Percentiles rank a stretch among this genome's conserved stretches.
Evolutionary conservation across 2,888 invertebrate species (phyloP).

Genomic region (Silvanus unidentatus): DNA sequence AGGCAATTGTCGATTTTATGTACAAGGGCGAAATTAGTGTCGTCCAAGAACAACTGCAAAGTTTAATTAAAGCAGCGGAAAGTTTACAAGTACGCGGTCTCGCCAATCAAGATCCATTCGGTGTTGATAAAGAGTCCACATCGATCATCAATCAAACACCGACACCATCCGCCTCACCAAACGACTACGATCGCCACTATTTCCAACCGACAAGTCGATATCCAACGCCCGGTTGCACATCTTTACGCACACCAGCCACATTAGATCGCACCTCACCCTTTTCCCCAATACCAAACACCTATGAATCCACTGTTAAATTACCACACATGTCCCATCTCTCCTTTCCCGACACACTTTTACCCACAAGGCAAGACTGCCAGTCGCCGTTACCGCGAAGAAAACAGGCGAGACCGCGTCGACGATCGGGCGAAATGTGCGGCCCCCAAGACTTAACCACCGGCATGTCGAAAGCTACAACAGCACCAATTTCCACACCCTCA

Average conservation of each 20-base stretch:
- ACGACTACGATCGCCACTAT: constrained; percentile 41
- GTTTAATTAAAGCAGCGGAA: constrained; percentile 81
- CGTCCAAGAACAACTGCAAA: constrained; percentile 75
- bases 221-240: constrained; percentile 51
- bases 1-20: constrained; percentile 89
- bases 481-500: constrained; percentile 17
- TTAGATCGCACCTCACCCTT: constrained; percentile 36
- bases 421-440: constrained; percentile 68
- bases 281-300: constrained; percentile 43
- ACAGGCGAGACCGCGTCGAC: constrained; percentile 76
- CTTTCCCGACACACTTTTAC: constrained; percentile 44
- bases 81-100: constrained; percentile 78
- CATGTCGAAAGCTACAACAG: constrained; percentile 30
- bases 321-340: constrained; percentile 46
- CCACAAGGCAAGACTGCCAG: constrained; percentile 51
- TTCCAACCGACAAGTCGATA: constrained; percentile 32
- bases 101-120: constrained; percentile 51
- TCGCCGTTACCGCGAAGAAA: constrained; percentile 80
- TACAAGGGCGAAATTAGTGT: constrained; percentile 90
- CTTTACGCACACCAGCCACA: constrained; percentile 13
- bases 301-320: constrained; percentile 46
- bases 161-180: constrained; percentile 46
- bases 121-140: constrained; percentile 39
- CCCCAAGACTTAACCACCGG: constrained; percentile 57
- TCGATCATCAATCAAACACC: constrained; percentile 40